Conservation (phyloP, 2,797 vertebrate genomes). For the Apodemus agrarius region DNA sequence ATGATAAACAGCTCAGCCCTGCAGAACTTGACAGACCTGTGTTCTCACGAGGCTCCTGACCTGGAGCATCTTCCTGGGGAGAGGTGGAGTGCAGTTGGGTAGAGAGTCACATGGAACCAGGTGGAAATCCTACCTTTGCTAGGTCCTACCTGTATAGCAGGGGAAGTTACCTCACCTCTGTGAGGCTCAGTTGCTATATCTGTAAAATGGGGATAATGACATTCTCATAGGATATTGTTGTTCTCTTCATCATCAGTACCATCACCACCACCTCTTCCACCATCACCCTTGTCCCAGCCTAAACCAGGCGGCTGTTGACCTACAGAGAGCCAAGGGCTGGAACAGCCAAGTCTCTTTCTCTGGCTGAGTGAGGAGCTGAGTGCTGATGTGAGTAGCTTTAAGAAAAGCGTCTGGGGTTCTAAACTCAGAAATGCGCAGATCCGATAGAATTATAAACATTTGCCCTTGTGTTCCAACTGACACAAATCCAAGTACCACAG, state of each 20-base stretch:
- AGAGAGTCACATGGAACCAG: constrained; percentile 9
- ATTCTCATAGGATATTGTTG: neutral
- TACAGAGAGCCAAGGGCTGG: neutral
- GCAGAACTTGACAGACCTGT: constrained; percentile 85
- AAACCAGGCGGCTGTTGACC: neutral
- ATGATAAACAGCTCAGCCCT: constrained; percentile 81
- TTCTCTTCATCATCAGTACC: neutral
- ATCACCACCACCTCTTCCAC: neutral
- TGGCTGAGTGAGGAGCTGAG: neutral
- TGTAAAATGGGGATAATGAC: constrained; percentile 30
- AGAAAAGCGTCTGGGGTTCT: neutral
- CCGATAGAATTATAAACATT: neutral
- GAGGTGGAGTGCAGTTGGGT: neutral
- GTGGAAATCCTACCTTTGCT: neutral
- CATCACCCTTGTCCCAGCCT: neutral
- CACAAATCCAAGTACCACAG: neutral
- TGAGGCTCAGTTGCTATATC: constrained; percentile 13
- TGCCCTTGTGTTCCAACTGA: neutral
- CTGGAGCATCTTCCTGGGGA: constrained; percentile 74
- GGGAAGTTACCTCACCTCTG: constrained; percentile 3
- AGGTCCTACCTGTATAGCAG: constrained; percentile 36
- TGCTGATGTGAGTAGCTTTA: neutral
- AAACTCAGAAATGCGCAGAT: neutral
- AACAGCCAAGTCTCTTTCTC: neutral
- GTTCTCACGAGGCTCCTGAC: constrained; percentile 66